These are phyloP conservation scores for Ovibos moschatus DNA, from an alignment of 2,113 vertebrate genomes.

Conservation along the genomic window DNA sequence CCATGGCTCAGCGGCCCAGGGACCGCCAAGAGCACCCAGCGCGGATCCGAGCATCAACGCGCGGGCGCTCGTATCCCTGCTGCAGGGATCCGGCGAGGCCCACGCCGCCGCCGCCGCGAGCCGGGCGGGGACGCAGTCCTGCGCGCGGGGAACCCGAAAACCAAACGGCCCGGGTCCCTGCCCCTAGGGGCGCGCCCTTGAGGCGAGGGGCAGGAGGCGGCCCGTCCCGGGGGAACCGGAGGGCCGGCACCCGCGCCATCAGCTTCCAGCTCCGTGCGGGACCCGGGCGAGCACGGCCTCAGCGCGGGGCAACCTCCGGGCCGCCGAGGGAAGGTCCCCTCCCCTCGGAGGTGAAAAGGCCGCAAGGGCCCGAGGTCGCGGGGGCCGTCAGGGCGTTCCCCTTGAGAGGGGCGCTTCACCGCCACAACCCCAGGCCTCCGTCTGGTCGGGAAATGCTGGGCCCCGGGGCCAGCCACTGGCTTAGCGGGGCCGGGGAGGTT, in stretches of 20 bases:
- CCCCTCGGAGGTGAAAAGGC: neutral
- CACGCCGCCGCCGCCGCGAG: neutral
- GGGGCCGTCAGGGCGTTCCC: neutral
- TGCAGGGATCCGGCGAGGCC: rapidly evolving
- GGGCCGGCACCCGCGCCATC: neutral
- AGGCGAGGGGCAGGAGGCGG: too few species aligned
- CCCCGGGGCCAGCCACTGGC: neutral
- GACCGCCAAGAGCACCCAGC: neutral
- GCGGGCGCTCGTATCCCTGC: neutral
- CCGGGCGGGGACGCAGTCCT: neutral
- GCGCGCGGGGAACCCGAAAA: neutral
- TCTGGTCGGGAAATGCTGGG: neutral
- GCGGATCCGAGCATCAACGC: rapidly evolving
- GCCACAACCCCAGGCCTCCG: neutral
- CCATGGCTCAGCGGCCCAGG: neutral
- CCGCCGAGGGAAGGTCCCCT: too few species aligned
- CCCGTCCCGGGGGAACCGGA: neutral
- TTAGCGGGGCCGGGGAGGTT: neutral
- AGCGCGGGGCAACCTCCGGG: neutral
- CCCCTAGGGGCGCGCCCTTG: neutral
- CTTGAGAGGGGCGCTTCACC: neutral
- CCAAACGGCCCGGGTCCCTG: neutral
- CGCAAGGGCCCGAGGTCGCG: neutral
- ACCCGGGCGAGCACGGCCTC: neutral
- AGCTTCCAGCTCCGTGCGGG: neutral